These are phyloP conservation scores for Discoglossus pictus DNA, from an alignment of 2,797 vertebrate genomes.

Conservation along the genomic window DNA sequence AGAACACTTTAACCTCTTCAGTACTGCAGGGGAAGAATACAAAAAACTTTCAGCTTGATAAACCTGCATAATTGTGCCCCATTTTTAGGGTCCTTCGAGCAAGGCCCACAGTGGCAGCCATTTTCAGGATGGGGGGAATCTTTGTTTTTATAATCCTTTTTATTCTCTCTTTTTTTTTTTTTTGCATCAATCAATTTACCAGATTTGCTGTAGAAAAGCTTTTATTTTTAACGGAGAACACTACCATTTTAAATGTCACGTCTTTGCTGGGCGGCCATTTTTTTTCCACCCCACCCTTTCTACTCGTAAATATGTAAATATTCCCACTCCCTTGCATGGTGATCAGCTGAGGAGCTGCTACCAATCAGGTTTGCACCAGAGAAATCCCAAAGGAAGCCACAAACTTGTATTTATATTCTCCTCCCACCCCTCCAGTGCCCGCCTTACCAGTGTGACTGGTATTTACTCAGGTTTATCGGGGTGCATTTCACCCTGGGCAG, in stretches of 20 bases:
- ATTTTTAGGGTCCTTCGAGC: background rate
- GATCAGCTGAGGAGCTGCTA: background rate
- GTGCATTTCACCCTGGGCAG: constrained; percentile 25
- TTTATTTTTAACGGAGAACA: constrained; percentile 31
- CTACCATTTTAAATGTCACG: constrained; percentile 19
- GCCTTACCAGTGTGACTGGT: constrained; percentile 8
- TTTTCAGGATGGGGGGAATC: constrained; percentile 4
- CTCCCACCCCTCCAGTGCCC: background rate
- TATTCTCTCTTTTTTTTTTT: constrained; percentile 14
- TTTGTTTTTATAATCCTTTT: background rate
- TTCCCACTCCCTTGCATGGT: background rate
- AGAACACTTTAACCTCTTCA: background rate
- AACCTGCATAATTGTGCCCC: too few species aligned
- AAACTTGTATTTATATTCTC: background rate
- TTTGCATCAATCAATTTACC: constrained; percentile 3
- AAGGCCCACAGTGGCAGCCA: background rate
- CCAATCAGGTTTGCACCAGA: background rate
- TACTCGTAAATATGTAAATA: constrained; percentile 47
- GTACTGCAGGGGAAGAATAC: background rate
- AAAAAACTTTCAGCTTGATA: background rate
- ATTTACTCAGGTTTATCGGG: constrained; percentile 22
- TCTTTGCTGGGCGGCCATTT: background rate
- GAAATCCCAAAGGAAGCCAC: constrained; percentile 22
- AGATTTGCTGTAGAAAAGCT: constrained; percentile 37
- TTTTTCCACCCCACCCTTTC: background rate